phyloP scores from a whole-genome alignment of 2,888 invertebrate species.

The Exephanes ischioxanthus region DNA sequence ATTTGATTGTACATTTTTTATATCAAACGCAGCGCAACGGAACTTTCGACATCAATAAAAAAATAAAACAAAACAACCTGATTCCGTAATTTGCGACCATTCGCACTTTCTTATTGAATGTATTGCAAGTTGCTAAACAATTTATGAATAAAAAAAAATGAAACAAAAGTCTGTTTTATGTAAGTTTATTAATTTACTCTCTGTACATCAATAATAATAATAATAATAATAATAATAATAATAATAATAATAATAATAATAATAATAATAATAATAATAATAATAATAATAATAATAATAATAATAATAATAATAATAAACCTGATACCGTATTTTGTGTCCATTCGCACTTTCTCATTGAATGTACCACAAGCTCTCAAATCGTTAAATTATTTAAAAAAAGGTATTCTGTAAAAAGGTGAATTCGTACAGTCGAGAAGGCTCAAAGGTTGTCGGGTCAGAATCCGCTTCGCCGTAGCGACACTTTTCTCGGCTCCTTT shows the following conservation, averaged over 20 bases:
- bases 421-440: neutral
- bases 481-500: conserved; percentile 13
- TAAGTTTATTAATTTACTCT: no score
- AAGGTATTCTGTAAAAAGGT: neutral
- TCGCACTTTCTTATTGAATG: neutral
- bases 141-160: neutral
- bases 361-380: neutral
- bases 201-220: no score
- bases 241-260: neutral
- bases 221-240: neutral
- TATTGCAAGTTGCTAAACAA: neutral
- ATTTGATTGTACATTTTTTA: neutral
- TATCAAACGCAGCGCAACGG: no score
- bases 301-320: no score
- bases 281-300: no score
- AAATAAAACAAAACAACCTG: neutral
- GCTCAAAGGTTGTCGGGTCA: conserved; percentile 5
- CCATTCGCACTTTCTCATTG: neutral
- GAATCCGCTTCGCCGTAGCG: conserved; percentile 13
- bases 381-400: neutral
- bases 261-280: no score
- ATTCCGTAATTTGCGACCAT: neutral
- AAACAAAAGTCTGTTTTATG: neutral
- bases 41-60: neutral
- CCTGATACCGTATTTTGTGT: no score